phyloP scores from a whole-genome alignment of 2,888 invertebrate genomes.

The Alsophila aescularia region DNA sequence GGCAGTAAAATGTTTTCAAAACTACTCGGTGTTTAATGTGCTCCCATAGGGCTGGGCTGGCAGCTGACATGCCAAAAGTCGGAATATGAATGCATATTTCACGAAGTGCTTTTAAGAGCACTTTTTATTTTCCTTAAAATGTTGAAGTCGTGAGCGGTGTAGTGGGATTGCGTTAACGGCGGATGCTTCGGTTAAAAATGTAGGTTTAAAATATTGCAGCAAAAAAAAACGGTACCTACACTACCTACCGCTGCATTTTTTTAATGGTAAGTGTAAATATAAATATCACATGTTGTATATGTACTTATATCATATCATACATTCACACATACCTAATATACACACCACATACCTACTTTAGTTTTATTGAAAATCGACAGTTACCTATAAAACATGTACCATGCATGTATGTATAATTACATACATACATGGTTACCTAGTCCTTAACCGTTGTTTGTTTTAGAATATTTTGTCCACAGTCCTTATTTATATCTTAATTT shows the following conservation, averaged over 20 bases:
- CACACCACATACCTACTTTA: no score
- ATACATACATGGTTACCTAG: no score
- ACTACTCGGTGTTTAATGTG: constrained; percentile 33
- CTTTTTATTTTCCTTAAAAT: constrained; percentile 31
- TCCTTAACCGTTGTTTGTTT: no score
- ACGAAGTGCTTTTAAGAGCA: constrained; percentile 24
- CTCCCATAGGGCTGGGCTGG: constrained; percentile 14
- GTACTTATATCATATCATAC: no score
- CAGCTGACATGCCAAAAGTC: constrained; percentile 21
- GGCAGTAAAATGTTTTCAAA: constrained; percentile 55
- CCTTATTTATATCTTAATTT: no score
- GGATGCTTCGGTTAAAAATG: constrained; percentile 2
- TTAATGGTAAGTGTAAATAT: no score
- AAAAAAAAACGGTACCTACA: constrained; percentile 1
- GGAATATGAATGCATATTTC: constrained; percentile 21
- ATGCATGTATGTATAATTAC: no score
- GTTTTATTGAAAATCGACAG: no score
- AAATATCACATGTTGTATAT: no score
- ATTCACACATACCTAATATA: no score
- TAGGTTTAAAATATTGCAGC: not conserved
- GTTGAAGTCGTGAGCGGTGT: constrained; percentile 21
- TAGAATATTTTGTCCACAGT: no score
- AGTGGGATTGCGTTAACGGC: constrained; percentile 18
- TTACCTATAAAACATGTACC: no score
- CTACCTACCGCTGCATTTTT: not conserved